phyloP scores from a whole-genome alignment of 2,797 vertebrate genomes.

The Holocentrus rufus region DNA sequence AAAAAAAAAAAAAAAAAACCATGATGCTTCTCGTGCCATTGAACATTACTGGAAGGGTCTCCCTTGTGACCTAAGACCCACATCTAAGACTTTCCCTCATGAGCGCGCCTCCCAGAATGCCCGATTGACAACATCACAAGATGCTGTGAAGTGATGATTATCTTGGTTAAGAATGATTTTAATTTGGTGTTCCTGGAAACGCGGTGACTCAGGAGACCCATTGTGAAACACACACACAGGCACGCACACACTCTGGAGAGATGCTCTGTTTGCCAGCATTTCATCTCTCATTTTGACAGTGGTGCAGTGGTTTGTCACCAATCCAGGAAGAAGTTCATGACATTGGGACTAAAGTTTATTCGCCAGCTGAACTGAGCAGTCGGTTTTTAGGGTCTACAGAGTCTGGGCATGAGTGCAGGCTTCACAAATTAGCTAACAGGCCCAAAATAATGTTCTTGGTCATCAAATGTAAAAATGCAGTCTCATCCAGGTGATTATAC shows the following conservation, averaged over 20 bases:
- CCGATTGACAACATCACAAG: conserved; percentile 31
- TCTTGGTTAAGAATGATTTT: conserved; percentile 55
- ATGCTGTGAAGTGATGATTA: conserved; percentile 62
- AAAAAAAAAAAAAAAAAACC: conserved; percentile 48
- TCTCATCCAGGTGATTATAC: conserved; percentile 10
- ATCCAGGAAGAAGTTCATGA: neutral
- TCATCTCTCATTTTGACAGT: neutral
- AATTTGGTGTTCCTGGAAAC: conserved; percentile 68
- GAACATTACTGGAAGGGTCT: conserved; percentile 60
- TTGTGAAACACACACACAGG: conserved; percentile 11
- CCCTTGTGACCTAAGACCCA: conserved; percentile 49
- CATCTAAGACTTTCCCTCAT: conserved; percentile 45
- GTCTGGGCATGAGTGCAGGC: neutral
- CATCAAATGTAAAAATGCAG: neutral
- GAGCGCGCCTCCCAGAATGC: conserved; percentile 22
- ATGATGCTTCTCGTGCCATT: conserved; percentile 30
- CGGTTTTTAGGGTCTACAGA: neutral
- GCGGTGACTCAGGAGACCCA: conserved; percentile 64
- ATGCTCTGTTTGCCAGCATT: neutral
- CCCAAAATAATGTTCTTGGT: neutral
- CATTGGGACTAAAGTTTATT: neutral
- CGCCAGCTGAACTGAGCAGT: neutral
- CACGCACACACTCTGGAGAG: conserved; percentile 1
- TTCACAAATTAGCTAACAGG: neutral
- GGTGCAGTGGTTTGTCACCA: neutral